These are phyloP conservation scores for Ophion ellenae DNA, from an alignment of 2,888 invertebrate genomes.

Conservation along the genomic window DNA sequence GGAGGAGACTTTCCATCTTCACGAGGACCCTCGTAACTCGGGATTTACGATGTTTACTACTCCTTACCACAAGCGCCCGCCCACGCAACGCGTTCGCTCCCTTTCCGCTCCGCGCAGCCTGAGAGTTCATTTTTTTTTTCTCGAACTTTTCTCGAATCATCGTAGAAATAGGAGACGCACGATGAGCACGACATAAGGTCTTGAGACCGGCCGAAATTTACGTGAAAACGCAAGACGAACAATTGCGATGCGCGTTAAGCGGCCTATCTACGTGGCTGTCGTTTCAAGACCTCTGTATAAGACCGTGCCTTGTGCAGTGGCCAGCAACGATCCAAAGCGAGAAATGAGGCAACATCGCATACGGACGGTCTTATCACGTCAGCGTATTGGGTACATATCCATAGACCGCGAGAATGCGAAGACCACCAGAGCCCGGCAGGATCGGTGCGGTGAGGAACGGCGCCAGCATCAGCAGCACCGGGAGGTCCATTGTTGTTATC, in stretches of 20 bases:
- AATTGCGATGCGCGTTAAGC: no score
- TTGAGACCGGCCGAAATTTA: no score
- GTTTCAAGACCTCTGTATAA: no score
- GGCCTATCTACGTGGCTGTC: no score
- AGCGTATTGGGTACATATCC: conserved; percentile 1
- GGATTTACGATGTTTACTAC: conserved; percentile 53
- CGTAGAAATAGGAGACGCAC: no score
- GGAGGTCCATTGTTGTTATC: conserved; percentile 75
- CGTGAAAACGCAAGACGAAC: no score
- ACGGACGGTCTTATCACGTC: neutral
- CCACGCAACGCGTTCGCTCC: conserved; percentile 21
- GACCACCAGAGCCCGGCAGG: neutral
- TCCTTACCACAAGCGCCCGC: conserved; percentile 33
- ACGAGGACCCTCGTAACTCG: conserved; percentile 41
- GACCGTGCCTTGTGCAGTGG: neutral
- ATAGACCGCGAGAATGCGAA: neutral
- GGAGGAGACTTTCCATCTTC: conserved; percentile 29
- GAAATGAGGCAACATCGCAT: neutral
- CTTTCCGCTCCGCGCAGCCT: neutral
- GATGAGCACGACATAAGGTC: no score
- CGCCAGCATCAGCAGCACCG: conserved; percentile 24
- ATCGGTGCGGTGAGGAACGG: conserved; percentile 32
- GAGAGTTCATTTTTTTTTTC: no score
- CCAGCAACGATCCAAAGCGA: neutral
- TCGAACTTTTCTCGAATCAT: no score